Evolutionary conservation across 2,113 vertebrate genomes (phyloP).

Genomic region (Hiodon alosoides): DNA sequence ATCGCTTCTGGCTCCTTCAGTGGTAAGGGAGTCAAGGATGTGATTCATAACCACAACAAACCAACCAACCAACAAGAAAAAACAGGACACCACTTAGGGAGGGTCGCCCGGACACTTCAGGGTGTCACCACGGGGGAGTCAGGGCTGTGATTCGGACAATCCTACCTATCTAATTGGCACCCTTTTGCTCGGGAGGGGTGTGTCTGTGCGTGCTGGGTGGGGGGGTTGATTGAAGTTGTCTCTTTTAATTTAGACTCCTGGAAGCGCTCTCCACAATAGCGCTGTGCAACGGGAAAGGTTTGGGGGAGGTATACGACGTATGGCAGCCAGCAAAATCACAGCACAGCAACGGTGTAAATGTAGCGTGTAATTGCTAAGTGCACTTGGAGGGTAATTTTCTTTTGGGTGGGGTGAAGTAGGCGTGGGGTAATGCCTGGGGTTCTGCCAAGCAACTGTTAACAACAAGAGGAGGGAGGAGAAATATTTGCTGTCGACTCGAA

Average conservation of each 20-base stretch:
- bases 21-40: no score
- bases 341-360: neutral
- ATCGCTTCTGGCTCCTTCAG: no score
- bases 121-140: neutral
- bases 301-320: neutral
- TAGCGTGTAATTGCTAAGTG: neutral
- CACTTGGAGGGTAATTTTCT: constrained; percentile 1
- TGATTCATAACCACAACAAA: no score
- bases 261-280: neutral
- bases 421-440: neutral
- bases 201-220: neutral
- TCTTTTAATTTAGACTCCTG: constrained; percentile 2
- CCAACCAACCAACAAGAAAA: no score
- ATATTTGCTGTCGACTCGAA: neutral
- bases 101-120: neutral
- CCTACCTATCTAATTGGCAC: neutral
- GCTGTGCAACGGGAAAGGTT: neutral
- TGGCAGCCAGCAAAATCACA: neutral
- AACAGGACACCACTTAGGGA: no score
- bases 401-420: neutral
- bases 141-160: neutral
- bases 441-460: neutral
- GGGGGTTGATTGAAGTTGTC: no score
- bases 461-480: neutral
- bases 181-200: no score